Conservation (phyloP, 2,888 invertebrate genomes). For the Trachelus iudaicus region DNA sequence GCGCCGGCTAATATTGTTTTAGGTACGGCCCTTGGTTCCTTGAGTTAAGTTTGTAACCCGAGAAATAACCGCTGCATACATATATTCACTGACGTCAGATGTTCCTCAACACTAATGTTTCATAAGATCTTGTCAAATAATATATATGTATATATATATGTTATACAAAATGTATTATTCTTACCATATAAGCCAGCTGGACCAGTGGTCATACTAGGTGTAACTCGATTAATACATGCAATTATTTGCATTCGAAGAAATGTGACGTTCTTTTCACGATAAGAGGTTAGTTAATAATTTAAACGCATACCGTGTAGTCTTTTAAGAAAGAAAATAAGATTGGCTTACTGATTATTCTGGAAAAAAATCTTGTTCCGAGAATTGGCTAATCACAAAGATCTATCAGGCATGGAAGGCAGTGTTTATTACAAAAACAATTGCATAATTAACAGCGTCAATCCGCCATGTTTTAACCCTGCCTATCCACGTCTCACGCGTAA, state of each 20-base stretch:
- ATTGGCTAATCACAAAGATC: not conserved
- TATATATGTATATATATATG: not conserved
- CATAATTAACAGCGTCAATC: conserved; percentile 48
- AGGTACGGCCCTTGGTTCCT: conserved; percentile 33
- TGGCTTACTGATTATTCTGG: too few relatives aligned
- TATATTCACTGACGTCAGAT: not conserved
- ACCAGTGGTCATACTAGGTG: not conserved
- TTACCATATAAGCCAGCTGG: not conserved
- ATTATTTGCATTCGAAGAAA: not conserved
- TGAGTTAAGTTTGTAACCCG: conserved; percentile 27
- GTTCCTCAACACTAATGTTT: not conserved
- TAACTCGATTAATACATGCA: not conserved
- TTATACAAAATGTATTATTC: not conserved
- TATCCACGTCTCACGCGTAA: conserved; percentile 16
- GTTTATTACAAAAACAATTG: conserved; percentile 53
- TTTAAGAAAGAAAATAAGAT: too few relatives aligned
- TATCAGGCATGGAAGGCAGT: conserved; percentile 12
- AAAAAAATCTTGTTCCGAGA: too few relatives aligned
- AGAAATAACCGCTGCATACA: conserved; percentile 26
- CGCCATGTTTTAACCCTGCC: conserved; percentile 17
- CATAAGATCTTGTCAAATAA: not conserved
- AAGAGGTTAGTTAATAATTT: not conserved
- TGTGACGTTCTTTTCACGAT: not conserved
- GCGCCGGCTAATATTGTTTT: conserved; percentile 53
- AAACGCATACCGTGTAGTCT: not conserved